Evolutionary conservation across 2,888 invertebrate genomes (phyloP).

Genomic region (Drosophila ezoana): DNA sequence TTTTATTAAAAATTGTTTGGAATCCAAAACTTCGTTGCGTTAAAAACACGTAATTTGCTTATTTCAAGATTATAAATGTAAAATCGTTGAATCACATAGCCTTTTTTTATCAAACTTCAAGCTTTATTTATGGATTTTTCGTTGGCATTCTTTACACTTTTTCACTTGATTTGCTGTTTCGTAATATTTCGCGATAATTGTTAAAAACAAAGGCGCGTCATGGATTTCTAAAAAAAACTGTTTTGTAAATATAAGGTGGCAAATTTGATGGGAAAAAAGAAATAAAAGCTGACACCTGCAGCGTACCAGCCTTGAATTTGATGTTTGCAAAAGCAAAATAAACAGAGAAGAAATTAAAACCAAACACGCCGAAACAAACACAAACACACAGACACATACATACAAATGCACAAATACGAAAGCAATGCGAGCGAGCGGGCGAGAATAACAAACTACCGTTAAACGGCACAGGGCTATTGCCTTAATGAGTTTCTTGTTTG

Average conservation of each 20-base stretch:
- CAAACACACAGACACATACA: slow-evolving; percentile 29
- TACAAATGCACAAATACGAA: slow-evolving; percentile 34
- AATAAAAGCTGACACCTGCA: slow-evolving; percentile 59
- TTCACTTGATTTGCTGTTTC: slow-evolving; percentile 33
- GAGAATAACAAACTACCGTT: slow-evolving; percentile 63
- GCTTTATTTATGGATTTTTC: slow-evolving; percentile 30
- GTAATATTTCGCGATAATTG: slow-evolving; percentile 54
- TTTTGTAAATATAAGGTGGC: slow-evolving; percentile 22
- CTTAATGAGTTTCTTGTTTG: slow-evolving; percentile 70
- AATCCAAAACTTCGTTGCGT: slow-evolving; percentile 55
- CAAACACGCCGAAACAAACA: slow-evolving; percentile 49
- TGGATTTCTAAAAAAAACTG: slow-evolving; percentile 17
- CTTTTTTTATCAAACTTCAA: slow-evolving; percentile 18
- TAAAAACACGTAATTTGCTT: slow-evolving; percentile 21
- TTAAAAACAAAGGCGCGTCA: slow-evolving; percentile 55
- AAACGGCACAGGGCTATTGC: slow-evolving; percentile 49
- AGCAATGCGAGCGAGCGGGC: slow-evolving; percentile 13
- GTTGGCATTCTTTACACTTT: slow-evolving; percentile 41
- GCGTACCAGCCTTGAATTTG: slow-evolving; percentile 39
- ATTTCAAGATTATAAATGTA: slow-evolving; percentile 20
- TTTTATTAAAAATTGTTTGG: slow-evolving; percentile 9
- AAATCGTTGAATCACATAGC: slow-evolving; percentile 59
- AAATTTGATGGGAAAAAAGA: slow-evolving; percentile 38
- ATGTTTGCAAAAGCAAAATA: slow-evolving; percentile 40
- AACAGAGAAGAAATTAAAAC: slow-evolving; percentile 41